Evolutionary conservation across 2,113 vertebrate species (phyloP).

Genomic region (Progne subis): DNA sequence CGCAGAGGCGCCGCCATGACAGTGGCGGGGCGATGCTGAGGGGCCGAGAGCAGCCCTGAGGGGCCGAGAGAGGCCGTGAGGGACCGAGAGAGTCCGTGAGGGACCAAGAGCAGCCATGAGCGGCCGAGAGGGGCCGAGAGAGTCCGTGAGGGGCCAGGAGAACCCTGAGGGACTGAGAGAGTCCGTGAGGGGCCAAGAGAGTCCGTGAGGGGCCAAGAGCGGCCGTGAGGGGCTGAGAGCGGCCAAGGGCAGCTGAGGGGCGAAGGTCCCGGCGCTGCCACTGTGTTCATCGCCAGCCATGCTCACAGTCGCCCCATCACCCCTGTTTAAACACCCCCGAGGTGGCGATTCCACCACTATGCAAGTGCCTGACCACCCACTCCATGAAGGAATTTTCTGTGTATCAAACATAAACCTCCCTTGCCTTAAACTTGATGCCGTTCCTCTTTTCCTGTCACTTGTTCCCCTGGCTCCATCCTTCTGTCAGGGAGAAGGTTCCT

Average conservation of each 20-base stretch:
- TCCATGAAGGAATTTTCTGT: not conserved
- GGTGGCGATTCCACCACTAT: not conserved
- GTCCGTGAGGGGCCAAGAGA: too few species aligned
- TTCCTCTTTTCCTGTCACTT: not conserved
- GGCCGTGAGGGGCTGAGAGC: rapidly evolving
- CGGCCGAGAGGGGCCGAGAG: rapidly evolving
- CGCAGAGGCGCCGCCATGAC: not conserved
- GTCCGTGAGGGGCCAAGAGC: not conserved
- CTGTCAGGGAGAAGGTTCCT: not conserved
- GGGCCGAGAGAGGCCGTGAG: too few species aligned
- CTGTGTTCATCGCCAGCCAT: rapidly evolving
- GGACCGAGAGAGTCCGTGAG: too few species aligned
- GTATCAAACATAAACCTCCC: not conserved
- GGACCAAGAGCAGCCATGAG: not conserved
- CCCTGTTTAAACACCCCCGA: not conserved
- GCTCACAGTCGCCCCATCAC: not conserved
- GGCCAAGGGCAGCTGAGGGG: not conserved
- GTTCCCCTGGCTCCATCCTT: not conserved
- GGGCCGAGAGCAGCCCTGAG: not conserved
- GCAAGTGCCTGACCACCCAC: not conserved
- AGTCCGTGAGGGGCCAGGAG: not conserved
- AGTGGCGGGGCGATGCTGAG: not conserved
- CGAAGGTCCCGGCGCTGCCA: rapidly evolving
- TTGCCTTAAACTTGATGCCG: not conserved
- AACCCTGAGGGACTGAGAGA: rapidly evolving